Conservation (phyloP, 2,888 invertebrate genomes). For the Meta bourneti region DNA sequence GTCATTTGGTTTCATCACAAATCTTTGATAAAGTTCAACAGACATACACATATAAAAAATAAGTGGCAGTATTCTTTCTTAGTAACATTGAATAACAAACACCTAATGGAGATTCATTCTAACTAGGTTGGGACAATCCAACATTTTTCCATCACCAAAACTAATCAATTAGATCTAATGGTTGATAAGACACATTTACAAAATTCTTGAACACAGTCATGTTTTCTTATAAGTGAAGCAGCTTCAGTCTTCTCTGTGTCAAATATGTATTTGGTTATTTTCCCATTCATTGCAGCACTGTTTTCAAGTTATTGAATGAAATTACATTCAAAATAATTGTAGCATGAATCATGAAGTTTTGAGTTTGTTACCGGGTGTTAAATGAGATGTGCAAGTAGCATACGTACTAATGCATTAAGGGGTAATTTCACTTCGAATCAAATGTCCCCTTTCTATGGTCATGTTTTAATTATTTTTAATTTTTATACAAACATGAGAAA, state of each 20-base stretch:
- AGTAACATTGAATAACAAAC: constrained; percentile 65
- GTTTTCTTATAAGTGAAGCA: not conserved
- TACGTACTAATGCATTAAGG: no score
- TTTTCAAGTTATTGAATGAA: not conserved
- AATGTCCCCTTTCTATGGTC: no score
- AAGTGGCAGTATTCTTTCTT: constrained; percentile 68
- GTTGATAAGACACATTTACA: constrained; percentile 38
- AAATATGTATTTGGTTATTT: not conserved
- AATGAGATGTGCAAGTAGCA: no score
- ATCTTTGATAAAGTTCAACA: constrained; percentile 54
- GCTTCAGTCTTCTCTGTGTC: not conserved
- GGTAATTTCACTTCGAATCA: no score
- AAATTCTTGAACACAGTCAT: constrained; percentile 28
- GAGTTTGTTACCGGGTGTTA: no score
- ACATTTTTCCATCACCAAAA: constrained; percentile 27
- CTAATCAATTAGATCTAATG: constrained; percentile 31
- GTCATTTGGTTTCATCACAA: constrained; percentile 50
- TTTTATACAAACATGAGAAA: no score
- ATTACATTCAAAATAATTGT: no score
- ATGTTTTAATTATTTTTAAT: no score
- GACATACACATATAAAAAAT: constrained; percentile 69
- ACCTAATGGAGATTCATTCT: constrained; percentile 30
- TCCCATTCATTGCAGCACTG: not conserved
- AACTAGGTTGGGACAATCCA: constrained; percentile 41
- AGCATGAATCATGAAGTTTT: no score